These are phyloP conservation scores for Catamblyrhynchus diadema DNA, from an alignment of 2,797 vertebrate species.

Conservation along the genomic window DNA sequence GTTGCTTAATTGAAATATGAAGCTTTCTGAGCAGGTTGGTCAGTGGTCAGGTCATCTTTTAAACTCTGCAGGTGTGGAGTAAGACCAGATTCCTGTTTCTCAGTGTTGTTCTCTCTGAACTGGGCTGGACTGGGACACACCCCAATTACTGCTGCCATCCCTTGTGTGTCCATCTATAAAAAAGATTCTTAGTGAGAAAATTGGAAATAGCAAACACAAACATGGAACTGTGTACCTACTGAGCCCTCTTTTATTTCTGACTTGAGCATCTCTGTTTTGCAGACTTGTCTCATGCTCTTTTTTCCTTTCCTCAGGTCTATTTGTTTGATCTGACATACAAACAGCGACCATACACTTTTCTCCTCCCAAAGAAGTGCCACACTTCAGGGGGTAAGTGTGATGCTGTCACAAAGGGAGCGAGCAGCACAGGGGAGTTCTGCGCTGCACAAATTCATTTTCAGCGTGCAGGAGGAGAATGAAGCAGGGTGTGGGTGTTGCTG, in stretches of 20 bases:
- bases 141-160: not conserved
- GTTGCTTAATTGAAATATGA: not conserved
- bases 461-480: not conserved
- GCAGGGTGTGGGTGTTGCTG: not conserved
- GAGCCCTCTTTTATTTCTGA: not conserved
- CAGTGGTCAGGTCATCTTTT: not conserved
- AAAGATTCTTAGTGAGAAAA: not conserved
- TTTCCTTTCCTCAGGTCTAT: slow-evolving; percentile 84
- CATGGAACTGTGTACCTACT: too few relatives aligned
- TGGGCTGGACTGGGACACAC: not conserved
- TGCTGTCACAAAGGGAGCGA: not conserved
- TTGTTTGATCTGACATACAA: slow-evolving; percentile 96
- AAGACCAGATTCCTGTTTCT: not conserved
- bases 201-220: not conserved
- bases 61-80: not conserved
- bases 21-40: not conserved
- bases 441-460: not conserved
- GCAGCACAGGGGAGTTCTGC: not conserved
- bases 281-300: not conserved
- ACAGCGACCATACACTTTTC: slow-evolving; percentile 93
- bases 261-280: not conserved
- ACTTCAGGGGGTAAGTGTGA: slow-evolving; percentile 83
- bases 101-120: not conserved
- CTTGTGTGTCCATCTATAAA: not conserved
- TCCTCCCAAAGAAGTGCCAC: slow-evolving; percentile 92